Percentiles rank a stretch among this genome's conserved stretches.
phyloP scores from a whole-genome alignment of 2,113 vertebrate species.

The Oncorhynchus mykiss region DNA sequence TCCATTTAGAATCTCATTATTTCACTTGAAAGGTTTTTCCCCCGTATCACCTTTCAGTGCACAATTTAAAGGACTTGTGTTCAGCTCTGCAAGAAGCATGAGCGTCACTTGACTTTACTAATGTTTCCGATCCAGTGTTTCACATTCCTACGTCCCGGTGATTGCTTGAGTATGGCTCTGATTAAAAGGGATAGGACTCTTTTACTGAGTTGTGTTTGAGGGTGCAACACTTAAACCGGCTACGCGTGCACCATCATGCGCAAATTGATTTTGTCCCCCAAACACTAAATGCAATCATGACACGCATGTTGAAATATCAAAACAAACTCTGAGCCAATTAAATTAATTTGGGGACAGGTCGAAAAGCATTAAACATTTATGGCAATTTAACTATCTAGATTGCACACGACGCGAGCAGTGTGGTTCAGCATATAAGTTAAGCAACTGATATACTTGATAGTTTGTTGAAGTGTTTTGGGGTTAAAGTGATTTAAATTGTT shows the following conservation, averaged over 20 bases:
- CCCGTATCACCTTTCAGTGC: neutral
- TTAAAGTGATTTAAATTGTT: conserved; percentile 6
- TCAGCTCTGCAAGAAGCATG: neutral
- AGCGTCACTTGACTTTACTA: too few species aligned
- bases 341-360: too few species aligned
- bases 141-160: neutral
- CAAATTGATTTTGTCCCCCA: neutral
- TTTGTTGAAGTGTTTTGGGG: neutral
- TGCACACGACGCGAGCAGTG: too few species aligned
- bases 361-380: too few species aligned
- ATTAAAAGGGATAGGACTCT: neutral
- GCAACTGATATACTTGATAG: neutral
- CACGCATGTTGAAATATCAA: too few species aligned
- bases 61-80: neutral
- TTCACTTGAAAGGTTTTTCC: neutral
- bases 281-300: neutral
- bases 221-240: neutral
- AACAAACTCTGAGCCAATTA: too few species aligned
- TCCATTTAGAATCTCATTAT: too few species aligned
- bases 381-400: too few species aligned
- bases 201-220: neutral
- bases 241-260: too few species aligned
- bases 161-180: neutral
- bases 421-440: neutral
- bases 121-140: neutral